These are phyloP conservation scores for Drosophila setifemur DNA, from an alignment of 1,140 invertebrate genomes.

Conservation along the genomic window DNA sequence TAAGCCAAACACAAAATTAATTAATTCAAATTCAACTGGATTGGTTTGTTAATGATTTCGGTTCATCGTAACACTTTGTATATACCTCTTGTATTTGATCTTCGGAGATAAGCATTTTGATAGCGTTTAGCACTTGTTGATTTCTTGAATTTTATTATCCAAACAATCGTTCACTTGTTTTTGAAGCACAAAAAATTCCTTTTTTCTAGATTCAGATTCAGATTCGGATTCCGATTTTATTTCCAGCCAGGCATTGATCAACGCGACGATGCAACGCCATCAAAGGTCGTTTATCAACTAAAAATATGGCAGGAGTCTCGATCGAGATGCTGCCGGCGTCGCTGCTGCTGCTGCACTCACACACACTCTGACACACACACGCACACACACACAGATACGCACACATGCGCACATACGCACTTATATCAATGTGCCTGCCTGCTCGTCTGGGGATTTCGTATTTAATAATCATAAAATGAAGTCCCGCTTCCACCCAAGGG, in stretches of 20 bases:
- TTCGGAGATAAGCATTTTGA: constrained; percentile 74
- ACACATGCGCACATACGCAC: neutral
- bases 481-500: constrained; percentile 60
- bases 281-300: constrained; percentile 82
- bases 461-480: constrained; percentile 77
- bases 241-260: constrained; percentile 58
- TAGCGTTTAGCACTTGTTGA: constrained; percentile 24
- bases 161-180: neutral
- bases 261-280: constrained; percentile 81
- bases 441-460: constrained; percentile 27
- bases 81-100: constrained; percentile 81
- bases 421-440: constrained; percentile 22
- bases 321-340: constrained; percentile 26
- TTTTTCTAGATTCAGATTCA: too few species aligned
- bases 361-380: neutral
- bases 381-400: constrained; percentile 7
- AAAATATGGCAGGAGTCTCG: constrained; percentile 68
- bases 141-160: neutral
- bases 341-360: constrained; percentile 28
- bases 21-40: constrained; percentile 67
- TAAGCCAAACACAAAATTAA: constrained; percentile 40
- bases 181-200: neutral
- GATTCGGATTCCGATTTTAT: constrained; percentile 2
- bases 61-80: constrained; percentile 18
- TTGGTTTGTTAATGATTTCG: constrained; percentile 13